Base-by-base conservation (phyloP, 2,888 invertebrate genomes). In the Dasypogon diadema region DNA sequence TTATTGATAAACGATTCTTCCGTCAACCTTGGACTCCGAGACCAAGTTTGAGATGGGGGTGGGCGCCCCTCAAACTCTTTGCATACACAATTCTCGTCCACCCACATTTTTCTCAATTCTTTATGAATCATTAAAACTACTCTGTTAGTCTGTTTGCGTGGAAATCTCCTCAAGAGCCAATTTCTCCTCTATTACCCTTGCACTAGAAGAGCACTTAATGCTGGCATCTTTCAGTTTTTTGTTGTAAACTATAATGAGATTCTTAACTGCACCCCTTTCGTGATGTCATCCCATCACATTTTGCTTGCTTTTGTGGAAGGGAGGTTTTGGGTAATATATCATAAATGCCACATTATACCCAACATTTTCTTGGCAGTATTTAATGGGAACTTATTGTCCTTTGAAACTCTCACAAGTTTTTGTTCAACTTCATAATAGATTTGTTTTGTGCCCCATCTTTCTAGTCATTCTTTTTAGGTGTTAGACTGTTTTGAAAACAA, bases 361-460 rank as follows among this genome's bases (percentile, higher is more conserved):
- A 16, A 30, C 58, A 42, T 60, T 60, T 60, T 37, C 60, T 37
- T 60, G 60, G 21, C 60, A 60, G 34, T 18, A 21, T 10, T 37
- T 21, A 60, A 60, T 58, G 58, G 58, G 14, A 58, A 30, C 58
- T 58, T 58, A 58, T 58, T 58, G 58, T 58, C 58, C 26, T 26
- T 58, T 58, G 58, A 5, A 58, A 26, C 30, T 58, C 58, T 30
- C 26, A 16, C 26, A 16, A 16, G 12, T 30, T n/a, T 30, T 58
- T 58, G 58, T 58, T 16, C 58, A n/a, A 58, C 26, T 58, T 24
- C 30, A 58, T 30, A 58, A 58, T 58, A 30, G 26, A 34, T 16
- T 58, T 30, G 30, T 30, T 30, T 30, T 30, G 30, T 8, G 30
- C 8, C 30, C n/a, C n/a, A n/a, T n/a, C n/a, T n/a, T n/a, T n/a